Base-by-base conservation (phyloP, 1,140 invertebrate genomes). In the Anoplolepis gracilipes region DNA sequence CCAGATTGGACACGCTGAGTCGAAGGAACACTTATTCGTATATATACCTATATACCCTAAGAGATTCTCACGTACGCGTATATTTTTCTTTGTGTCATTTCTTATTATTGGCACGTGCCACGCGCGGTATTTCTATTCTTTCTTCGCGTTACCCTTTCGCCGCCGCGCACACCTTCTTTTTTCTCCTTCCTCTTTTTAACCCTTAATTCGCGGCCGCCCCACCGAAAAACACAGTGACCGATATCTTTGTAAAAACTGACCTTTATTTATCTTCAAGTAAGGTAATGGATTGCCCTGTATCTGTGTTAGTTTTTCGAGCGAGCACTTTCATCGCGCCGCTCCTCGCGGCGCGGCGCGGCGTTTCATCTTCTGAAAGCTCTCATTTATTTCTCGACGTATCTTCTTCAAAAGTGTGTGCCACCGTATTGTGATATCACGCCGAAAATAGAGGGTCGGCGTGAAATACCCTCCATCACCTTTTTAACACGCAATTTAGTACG, bases 11-110 rank as follows among this genome's bases (percentile, higher is more conserved):
- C 64, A 69, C 67, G 78, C 78, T 61, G 78, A 82, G 78, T 82
- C 78, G 65, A 82, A 82, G 78, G 78, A 82, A 82, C 78, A 82
- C 78, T 72, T 73, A 73, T 82, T 81, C 65, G 53, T 82, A 82
- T 46, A 49, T 49, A 49, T 49, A 49, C 0, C 3, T 49, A 49
- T 49, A 57, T 82, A 82, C 28, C 78, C 67, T 82, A 82, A 82
- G n/a, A 55, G n/a, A 55, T 55, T 81, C 25, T 70, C 46, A 42
- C 67, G 53, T 59, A 42, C 53, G 28, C 61, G 76, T 67, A 65
- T 79, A 59, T 72, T 72, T 81, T 81, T 53, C 78, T 72, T 79
- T 39, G 46, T 65, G 64, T 79, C 61, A 46, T 39, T 79, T 33
- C 67, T 46, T 13, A 72, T 82, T 49, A 73, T 82, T 82, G 67